Base-by-base conservation (phyloP, 2,797 vertebrate species). In the Myotis planiceps region DNA sequence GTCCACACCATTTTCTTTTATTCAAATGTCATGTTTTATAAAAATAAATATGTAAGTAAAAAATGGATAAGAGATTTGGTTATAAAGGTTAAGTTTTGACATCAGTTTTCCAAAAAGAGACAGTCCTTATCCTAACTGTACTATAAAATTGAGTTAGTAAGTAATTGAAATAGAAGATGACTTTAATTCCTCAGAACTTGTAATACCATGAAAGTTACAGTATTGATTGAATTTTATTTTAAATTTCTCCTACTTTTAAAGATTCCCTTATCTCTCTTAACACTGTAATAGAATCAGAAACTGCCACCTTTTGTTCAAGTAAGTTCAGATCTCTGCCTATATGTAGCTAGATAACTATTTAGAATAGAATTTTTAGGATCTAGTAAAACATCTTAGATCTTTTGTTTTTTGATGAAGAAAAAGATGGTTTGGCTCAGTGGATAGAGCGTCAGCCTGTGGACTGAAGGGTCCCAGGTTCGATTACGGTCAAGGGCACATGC, bases 171-270 rank as follows among this genome's bases (percentile, higher is more conserved):
- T 86, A 65, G 8, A 91, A 45, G 34, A 53, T 60, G 3, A 51
- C 94, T 89, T 86, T 53, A 93, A 72, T 72, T 85, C 27, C 42
- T 94, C 47, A 86, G 37, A 86, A 63, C 34, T 47, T 72, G 74
- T 92, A 79, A 85, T 94, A 79, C n/a, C 37, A 27, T 51, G 25
- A 94, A 72, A 72, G 21, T n/a, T 83, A 27, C 3, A 88, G 9
- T 29, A 53, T 21, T 92, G 53, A 34, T 63, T 94, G 32, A 90
- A 90, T 88, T 96, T 95, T 74, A 53, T 55, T 93, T 95, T 69
- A 83, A 89, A 81, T 88, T 89, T 45, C 53, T 78, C 71, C 27
- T 27, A 66, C 9, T 66, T 90, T 86, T 79, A 39, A 95, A 95
- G 65, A 55, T 3, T 80, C 29, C n/a, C 15, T 45, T 87, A 49